These are phyloP conservation scores for Eupithecia inturbata DNA, from an alignment of 2,888 invertebrate genomes.

Conservation along the genomic window DNA sequence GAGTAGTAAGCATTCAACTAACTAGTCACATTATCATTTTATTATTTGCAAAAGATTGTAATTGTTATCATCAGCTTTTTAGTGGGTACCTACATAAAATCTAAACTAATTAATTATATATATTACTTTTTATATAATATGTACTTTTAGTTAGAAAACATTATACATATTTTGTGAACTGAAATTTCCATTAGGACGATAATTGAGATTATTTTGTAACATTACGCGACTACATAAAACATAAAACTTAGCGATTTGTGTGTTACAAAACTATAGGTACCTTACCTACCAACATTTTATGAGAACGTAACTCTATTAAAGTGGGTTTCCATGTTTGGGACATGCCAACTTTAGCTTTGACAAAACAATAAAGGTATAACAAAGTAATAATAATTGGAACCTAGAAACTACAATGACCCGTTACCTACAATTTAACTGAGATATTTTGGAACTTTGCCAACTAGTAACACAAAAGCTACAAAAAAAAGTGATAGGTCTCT, in stretches of 20 bases:
- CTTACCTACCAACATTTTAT: not conserved
- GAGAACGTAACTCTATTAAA: not conserved
- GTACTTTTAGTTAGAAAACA: too few relatives aligned
- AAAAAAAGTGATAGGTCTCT: not conserved
- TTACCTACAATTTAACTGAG: not conserved
- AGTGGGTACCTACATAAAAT: not conserved
- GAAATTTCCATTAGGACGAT: not conserved
- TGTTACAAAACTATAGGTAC: too few relatives aligned
- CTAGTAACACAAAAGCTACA: not conserved
- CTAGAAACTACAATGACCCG: not conserved
- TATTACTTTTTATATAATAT: too few relatives aligned
- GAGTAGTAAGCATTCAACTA: too few relatives aligned
- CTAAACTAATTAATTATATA: not conserved
- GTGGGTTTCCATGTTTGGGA: not conserved
- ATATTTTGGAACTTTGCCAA: not conserved
- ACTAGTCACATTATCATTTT: too few relatives aligned
- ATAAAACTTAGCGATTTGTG: not conserved
- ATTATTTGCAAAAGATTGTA: too few relatives aligned
- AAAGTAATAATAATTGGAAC: not conserved
- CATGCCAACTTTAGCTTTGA: not conserved
- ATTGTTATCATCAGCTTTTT: not conserved
- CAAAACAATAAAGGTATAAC: not conserved
- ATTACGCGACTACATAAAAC: not conserved
- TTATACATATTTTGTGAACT: not conserved
- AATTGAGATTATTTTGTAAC: not conserved